Base-by-base conservation (phyloP, 1,140 invertebrate genomes). In the Lasioglossum baleicum region DNA sequence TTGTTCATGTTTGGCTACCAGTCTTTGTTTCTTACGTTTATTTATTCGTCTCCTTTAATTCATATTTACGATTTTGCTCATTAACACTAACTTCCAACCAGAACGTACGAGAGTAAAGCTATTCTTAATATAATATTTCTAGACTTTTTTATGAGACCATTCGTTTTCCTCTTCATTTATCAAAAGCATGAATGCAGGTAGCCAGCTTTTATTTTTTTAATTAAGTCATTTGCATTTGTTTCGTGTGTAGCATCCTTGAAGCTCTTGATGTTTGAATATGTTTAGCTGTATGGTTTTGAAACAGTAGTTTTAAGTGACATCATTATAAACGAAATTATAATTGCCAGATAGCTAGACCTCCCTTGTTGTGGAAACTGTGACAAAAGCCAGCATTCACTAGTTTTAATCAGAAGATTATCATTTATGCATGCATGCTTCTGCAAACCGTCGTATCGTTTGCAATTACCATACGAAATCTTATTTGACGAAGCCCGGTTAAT, bases 311-410 rank as follows among this genome's bases (percentile, higher is more conserved):
- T 20, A 86, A 80, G 44, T 17, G 13, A 66, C 83, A 83, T 86
- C 80, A 87, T 86, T 87, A 64, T 66, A 60, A 53, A 83, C 79
- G 76, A 75, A 82, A 85, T 82, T 78, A 80, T 78, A 81, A 83
- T 51, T 40, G 5, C 22, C 65, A 71, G 82, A 88, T 86, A 89
- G 26, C 31, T n/a, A 31, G 82, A 87, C 82, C 83, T 75, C 71
- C 82, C 77, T 53, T 58, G 69, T 77, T 22, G 79, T n/a, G 2
- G 20, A 66, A 17, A 17, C n/a, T 48, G n/a, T 65, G 70, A 89
- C 87, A 90, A 88, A 87, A 83, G 61, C 58, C 35, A 17, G 71
- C 83, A 89, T 90, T 89, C 82, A 88, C 31, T 72, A 17, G 51
- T 42, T 40, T 75, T 53, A 48, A 40, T 64, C 58, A 53, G 63